Evolutionary conservation across 2,888 invertebrate species (phyloP).

Genomic region (Tridacna gigas): DNA sequence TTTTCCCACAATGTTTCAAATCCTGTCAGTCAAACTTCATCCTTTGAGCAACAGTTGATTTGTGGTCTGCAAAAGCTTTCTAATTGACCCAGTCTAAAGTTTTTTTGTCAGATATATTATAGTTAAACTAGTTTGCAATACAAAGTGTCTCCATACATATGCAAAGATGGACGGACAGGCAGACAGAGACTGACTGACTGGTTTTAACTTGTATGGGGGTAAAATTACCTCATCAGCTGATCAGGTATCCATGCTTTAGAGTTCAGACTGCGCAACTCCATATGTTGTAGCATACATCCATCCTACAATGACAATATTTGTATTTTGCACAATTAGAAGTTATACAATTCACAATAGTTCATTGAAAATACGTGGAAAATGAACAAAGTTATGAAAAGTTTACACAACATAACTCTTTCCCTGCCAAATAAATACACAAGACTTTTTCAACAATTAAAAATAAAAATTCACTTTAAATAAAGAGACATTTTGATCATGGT

Average conservation of each 20-base stretch:
- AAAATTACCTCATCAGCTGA: conserved; percentile 8
- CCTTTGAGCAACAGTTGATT: no score
- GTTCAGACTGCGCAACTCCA: conserved; percentile 71
- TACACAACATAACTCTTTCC: neutral
- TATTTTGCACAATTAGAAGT: neutral
- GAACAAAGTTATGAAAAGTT: neutral
- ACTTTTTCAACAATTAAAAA: neutral
- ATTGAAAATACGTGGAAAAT: neutral
- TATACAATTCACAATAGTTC: neutral
- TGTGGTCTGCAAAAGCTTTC: no score
- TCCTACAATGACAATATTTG: conserved; percentile 52
- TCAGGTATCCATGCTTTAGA: neutral
- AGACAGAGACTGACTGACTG: no score
- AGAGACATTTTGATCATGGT: neutral
- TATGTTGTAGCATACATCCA: conserved; percentile 64
- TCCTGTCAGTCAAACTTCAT: no score
- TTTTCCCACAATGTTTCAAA: no score
- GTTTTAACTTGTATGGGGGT: neutral
- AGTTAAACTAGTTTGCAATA: no score
- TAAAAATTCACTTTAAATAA: neutral
- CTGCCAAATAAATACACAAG: neutral
- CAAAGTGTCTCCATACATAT: no score
- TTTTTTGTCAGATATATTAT: no score
- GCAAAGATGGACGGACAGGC: no score
- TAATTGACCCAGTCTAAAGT: no score